A percentile compares a stretch with the other conserved stretches of the same genome.
phyloP scores from a whole-genome alignment of 2,888 invertebrate genomes.

The Crematogaster levior region DNA sequence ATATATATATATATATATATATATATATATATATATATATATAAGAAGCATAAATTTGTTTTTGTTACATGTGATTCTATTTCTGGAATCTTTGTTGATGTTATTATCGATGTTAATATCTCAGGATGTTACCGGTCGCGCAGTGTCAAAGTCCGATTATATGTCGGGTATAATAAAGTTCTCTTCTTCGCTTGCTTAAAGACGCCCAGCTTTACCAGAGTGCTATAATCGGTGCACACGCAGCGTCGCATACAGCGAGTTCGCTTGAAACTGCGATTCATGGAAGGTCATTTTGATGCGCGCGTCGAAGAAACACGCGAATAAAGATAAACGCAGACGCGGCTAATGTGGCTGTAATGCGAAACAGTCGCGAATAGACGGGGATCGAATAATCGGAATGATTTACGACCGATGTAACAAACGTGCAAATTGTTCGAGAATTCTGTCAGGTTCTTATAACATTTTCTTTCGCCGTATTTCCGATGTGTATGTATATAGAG shows the following conservation, averaged over 20 bases:
- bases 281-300: conserved; percentile 32
- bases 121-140: background rate
- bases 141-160: conserved; percentile 66
- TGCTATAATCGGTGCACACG: conserved; percentile 32
- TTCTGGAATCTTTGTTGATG: background rate
- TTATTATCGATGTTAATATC: background rate
- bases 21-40: too few species aligned
- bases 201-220: background rate
- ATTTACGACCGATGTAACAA: conserved; percentile 18
- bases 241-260: background rate
- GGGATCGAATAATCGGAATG: conserved; percentile 27
- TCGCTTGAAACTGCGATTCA: conserved; percentile 39
- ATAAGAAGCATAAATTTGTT: background rate
- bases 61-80: background rate
- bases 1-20: too few species aligned
- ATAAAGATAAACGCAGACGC: conserved; percentile 41
- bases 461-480: background rate
- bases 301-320: conserved; percentile 27
- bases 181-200: conserved; percentile 49
- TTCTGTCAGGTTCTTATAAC: background rate
- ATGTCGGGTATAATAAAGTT: conserved; percentile 59
- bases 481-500: background rate
- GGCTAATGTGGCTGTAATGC: conserved; percentile 42
- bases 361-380: conserved; percentile 38
- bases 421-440: background rate